These are phyloP conservation scores for Rutpela maculata DNA, from an alignment of 2,888 invertebrate genomes.

Conservation along the genomic window DNA sequence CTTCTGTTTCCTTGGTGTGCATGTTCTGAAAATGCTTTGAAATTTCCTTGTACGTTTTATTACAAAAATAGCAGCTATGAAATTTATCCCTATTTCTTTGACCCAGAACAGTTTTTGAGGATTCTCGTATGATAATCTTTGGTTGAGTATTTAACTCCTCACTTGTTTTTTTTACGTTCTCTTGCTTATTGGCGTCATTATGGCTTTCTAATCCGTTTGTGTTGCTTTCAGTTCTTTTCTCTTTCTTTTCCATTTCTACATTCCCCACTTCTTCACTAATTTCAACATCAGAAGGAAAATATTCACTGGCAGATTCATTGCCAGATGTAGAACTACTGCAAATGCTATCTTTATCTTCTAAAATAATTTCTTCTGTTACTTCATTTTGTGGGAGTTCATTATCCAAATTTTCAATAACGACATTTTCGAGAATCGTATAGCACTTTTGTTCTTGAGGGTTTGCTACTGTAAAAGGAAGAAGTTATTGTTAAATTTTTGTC, in stretches of 20 bases:
- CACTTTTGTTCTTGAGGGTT: not conserved
- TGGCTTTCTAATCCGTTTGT: not conserved
- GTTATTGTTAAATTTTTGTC: not conserved
- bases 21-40: not conserved
- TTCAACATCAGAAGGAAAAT: not conserved
- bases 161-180: not conserved
- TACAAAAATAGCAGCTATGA: slow-evolving; percentile 1
- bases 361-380: not conserved
- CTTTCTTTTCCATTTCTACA: not conserved
- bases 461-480: not conserved
- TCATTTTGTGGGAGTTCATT: not conserved
- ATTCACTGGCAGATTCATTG: not conserved
- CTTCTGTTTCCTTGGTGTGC: not conserved
- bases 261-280: too few species aligned
- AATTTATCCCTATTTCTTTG: not conserved
- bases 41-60: not conserved
- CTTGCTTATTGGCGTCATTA: not conserved
- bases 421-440: not conserved
- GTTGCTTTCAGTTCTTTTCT: not conserved
- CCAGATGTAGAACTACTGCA: not conserved
- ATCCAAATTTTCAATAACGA: not conserved
- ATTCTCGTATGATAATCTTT: slow-evolving; percentile 7
- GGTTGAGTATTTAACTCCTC: not conserved
- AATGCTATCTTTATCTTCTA: not conserved
- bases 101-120: slow-evolving; percentile 4